phyloP scores from a whole-genome alignment of 23 tunicate genomes.

The Aplidium turbinatum region DNA sequence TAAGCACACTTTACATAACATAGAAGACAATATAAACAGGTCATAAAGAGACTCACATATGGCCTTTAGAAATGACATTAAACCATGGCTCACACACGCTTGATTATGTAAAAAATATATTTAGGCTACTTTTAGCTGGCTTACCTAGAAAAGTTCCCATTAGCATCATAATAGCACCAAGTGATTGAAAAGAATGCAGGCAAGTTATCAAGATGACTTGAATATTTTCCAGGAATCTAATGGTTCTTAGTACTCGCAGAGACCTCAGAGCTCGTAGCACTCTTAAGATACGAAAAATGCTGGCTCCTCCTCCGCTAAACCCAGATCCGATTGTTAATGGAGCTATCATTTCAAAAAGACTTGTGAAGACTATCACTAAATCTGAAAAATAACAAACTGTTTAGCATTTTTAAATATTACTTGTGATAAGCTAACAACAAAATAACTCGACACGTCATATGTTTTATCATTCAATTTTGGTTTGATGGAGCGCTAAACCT shows the following conservation, averaged over 20 bases:
- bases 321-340: conserved; percentile 64
- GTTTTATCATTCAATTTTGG: too few species aligned
- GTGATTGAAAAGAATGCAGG: conserved; percentile 84
- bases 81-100: too few species aligned
- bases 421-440: too few species aligned
- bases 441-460: too few species aligned
- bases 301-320: conserved; percentile 78
- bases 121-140: too few species aligned
- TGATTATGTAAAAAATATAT: too few species aligned
- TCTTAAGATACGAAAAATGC: conserved; percentile 72
- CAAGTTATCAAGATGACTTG: conserved; percentile 91
- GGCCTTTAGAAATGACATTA: too few species aligned
- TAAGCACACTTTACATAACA: too few species aligned
- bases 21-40: too few species aligned
- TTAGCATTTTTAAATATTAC: too few species aligned
- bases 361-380: conserved; percentile 74
- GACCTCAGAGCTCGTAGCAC: conserved; percentile 81
- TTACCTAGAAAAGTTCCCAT: conserved; percentile 81
- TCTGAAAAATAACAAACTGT: conserved; percentile 46
- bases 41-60: too few species aligned
- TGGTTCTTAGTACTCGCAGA: conserved; percentile 80
- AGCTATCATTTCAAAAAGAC: conserved; percentile 70
- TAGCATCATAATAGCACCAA: conserved; percentile 85
- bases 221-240: conserved; percentile 85
- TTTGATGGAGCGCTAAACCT: too few species aligned